Evolutionary conservation across 2,888 invertebrate genomes (phyloP).

Genomic region (Tenodera sinensis): DNA sequence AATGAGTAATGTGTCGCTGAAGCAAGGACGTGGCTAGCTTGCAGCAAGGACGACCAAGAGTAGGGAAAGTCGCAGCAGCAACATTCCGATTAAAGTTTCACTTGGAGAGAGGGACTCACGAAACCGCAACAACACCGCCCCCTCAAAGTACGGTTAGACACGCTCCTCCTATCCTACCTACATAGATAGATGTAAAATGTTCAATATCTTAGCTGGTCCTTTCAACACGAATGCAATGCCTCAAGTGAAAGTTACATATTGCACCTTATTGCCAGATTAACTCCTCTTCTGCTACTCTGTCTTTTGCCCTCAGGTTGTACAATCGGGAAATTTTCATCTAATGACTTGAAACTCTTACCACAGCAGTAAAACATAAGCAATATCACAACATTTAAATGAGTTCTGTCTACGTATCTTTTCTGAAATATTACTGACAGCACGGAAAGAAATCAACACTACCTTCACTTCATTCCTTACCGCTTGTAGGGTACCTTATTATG

Average conservation of each 20-base stretch:
- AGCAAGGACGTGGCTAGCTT: background rate
- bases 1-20: background rate
- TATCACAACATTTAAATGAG: too few species aligned
- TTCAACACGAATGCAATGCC: background rate
- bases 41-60: background rate
- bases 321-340: too few species aligned
- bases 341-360: too few species aligned
- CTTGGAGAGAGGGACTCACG: background rate
- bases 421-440: too few species aligned
- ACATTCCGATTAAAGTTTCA: background rate
- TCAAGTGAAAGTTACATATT: background rate
- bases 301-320: too few species aligned
- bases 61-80: background rate
- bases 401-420: too few species aligned
- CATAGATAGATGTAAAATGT: background rate
- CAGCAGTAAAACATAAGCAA: too few species aligned
- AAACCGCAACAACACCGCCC: background rate
- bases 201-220: background rate
- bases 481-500: too few species aligned
- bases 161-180: background rate
- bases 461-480: too few species aligned
- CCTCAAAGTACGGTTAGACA: background rate
- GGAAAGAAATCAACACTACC: too few species aligned
- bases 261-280: too few species aligned
- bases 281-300: too few species aligned